These are phyloP conservation scores for Scolopax rusticola DNA, from an alignment of 2,797 vertebrate genomes.

Conservation along the genomic window DNA sequence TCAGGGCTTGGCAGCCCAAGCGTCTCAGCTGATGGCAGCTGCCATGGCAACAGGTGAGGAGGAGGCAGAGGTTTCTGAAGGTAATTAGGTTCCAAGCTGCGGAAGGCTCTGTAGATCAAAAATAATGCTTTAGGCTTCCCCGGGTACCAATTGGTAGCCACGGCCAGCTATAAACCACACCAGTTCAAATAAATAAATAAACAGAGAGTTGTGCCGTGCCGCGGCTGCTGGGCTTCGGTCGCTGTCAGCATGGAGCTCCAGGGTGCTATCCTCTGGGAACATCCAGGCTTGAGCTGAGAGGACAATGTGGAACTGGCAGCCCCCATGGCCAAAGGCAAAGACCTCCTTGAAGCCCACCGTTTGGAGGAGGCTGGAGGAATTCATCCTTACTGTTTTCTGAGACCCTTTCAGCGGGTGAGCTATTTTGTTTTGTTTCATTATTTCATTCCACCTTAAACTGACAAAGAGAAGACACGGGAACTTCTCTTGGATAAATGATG, in stretches of 20 bases:
- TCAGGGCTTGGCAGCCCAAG: not conserved
- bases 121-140: slow-evolving; percentile 22
- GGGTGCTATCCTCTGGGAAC: not conserved
- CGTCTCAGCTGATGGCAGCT: slow-evolving; percentile 41
- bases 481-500: not conserved
- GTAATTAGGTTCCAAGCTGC: not conserved
- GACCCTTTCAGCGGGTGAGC: not conserved
- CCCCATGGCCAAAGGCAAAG: not conserved
- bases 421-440: not conserved
- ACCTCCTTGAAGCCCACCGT: rapidly evolving
- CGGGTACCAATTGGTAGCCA: not conserved
- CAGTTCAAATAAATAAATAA: not conserved
- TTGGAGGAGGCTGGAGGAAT: not conserved
- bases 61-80: slow-evolving; percentile 24
- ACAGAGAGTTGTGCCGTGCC: not conserved
- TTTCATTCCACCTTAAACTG: not conserved
- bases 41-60: slow-evolving; percentile 45
- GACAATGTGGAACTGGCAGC: rapidly evolving
- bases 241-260: not conserved
- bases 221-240: not conserved
- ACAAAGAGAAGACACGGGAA: not conserved
- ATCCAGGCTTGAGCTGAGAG: not conserved
- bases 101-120: slow-evolving; percentile 40
- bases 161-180: not conserved
- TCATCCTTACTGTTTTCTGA: not conserved